phyloP scores from a whole-genome alignment of 2,113 vertebrate species.

The Benitochromis conjunctus region DNA sequence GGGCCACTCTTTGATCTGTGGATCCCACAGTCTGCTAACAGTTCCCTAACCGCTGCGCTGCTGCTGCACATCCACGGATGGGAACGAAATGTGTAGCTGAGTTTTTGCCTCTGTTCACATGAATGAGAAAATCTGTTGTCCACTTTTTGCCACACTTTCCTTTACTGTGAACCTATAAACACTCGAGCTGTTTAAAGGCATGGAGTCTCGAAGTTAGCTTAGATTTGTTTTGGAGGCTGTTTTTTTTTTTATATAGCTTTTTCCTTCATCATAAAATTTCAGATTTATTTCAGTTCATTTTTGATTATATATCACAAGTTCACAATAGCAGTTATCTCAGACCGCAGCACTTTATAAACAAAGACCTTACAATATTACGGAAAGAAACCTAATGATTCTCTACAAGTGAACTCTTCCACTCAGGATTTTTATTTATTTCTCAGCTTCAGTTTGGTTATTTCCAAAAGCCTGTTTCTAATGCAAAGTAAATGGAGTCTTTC shows the following conservation, averaged over 20 bases:
- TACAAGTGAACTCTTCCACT: neutral
- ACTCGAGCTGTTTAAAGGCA: neutral
- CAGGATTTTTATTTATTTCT: neutral
- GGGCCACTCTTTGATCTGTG: slow-evolving; percentile 56
- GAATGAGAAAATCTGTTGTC: neutral
- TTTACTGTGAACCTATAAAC: neutral
- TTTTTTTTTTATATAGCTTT: neutral
- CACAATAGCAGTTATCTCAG: neutral
- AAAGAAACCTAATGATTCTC: neutral
- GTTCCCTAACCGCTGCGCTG: slow-evolving; percentile 21
- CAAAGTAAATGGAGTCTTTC: neutral
- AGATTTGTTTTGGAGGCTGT: neutral
- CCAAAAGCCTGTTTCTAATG: neutral
- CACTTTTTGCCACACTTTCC: neutral
- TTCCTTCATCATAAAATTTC: neutral
- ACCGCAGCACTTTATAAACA: neutral
- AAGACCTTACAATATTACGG: neutral
- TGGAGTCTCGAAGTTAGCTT: neutral
- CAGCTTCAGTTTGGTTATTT: neutral
- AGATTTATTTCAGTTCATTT: neutral
- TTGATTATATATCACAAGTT: neutral
- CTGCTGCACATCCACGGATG: slow-evolving; percentile 22
- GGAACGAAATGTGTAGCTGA: neutral
- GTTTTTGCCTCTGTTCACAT: neutral
- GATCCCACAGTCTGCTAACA: slow-evolving; percentile 51